Evolutionary conservation across 2,113 vertebrate genomes (phyloP).

Genomic region (Pogonocichla stellata): DNA sequence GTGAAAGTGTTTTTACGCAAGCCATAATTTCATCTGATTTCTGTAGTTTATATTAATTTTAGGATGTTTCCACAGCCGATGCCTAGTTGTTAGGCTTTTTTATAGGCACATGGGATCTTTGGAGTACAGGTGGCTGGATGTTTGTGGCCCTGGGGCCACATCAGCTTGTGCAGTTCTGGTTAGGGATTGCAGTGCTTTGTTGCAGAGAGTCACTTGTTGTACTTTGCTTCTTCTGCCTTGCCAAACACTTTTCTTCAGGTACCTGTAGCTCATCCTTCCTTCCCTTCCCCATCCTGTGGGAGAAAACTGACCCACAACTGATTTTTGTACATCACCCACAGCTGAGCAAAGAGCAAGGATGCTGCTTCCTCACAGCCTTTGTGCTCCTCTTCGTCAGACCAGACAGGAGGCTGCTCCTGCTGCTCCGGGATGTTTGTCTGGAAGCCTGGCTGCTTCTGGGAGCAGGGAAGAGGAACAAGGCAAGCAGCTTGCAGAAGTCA

Average conservation of each 20-base stretch:
- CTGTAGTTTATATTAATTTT: not conserved
- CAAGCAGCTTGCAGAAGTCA: not conserved
- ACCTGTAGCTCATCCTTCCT: not conserved
- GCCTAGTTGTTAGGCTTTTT: not conserved
- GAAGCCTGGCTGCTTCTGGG: not conserved
- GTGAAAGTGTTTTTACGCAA: not conserved
- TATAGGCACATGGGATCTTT: not conserved
- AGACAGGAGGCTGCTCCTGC: rapidly evolving
- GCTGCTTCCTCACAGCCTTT: not conserved
- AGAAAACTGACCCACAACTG: not conserved
- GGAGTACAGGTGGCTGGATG: not conserved
- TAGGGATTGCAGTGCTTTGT: not conserved
- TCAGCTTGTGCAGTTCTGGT: not conserved
- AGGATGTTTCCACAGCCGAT: not conserved
- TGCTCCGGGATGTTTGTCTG: not conserved
- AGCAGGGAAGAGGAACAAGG: not conserved
- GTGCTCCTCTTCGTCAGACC: not conserved
- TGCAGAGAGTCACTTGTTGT: not conserved
- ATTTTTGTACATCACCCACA: not conserved
- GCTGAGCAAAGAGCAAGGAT: not conserved
- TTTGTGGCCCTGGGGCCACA: not conserved
- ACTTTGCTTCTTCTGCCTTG: not conserved
- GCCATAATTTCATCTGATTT: not conserved
- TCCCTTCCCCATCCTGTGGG: not conserved
- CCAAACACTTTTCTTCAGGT: not conserved